Evolutionary conservation across 2,797 vertebrate genomes (phyloP).

Genomic region (Stomatorhinus walkeri): DNA sequence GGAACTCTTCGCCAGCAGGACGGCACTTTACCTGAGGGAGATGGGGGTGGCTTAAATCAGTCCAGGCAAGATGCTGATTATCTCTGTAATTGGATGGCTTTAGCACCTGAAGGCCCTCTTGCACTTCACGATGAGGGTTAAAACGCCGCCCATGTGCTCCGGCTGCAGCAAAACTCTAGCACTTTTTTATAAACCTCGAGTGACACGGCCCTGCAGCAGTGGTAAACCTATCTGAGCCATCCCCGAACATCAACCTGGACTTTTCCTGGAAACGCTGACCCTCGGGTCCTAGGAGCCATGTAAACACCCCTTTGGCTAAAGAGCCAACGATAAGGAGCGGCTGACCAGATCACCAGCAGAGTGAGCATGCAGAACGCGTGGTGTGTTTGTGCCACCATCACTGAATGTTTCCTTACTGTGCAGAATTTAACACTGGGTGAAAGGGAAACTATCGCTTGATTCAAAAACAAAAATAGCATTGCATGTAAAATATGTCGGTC

Average conservation of each 20-base stretch:
- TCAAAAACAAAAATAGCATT: not conserved
- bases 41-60: not conserved
- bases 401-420: not conserved
- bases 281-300: not conserved
- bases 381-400: not conserved
- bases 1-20: not conserved
- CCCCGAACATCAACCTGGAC: not conserved
- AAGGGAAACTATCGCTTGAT: not conserved
- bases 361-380: not conserved
- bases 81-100: constrained; percentile 3
- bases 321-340: not conserved
- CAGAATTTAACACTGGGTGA: not conserved
- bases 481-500: not conserved
- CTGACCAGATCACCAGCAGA: not conserved
- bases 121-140: not conserved
- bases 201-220: not conserved
- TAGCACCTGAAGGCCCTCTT: not conserved
- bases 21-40: not conserved
- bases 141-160: not conserved
- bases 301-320: not conserved
- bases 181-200: not conserved
- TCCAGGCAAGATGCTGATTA: constrained; percentile 9
- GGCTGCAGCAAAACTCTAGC: not conserved
- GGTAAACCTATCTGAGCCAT: not conserved
- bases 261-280: not conserved